Evolutionary conservation across 2,888 invertebrate species (phyloP), one percentile per base, ranked within the genome.

Genomic region (Eumacrocentrus americanus): DNA sequence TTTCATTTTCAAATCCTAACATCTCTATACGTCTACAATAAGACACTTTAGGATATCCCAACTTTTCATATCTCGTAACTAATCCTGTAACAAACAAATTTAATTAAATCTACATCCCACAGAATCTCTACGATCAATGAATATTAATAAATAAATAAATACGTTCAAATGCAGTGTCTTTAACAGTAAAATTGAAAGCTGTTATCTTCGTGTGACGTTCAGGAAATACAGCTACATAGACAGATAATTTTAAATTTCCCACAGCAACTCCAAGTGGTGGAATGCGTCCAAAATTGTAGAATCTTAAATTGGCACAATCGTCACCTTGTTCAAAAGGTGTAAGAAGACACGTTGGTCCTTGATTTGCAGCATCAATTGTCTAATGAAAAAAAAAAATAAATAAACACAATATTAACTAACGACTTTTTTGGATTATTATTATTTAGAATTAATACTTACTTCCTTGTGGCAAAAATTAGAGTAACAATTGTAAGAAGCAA

Each of bases 141-240:
- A 14, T 29, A 25, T 11, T 16, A 47, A 29, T 20, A 5, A 48
- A 57, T 3, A 3, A 22, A 1, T 42, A 11, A 12, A 14, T 65
- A 79, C 79, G 72, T 25, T 64, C 58, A 64, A 79, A 75, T 60
- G 69, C 70, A 9, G 70, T 44, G 48, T 77, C 64, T 35, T 62
- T 67, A 40, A 78, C 56, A 3, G 77, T 73, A 23, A 79, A 69
- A 67, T 79, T 79, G 23, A 79, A 79, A 4, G 79, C 77, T 6
- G 77, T 77, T 2, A 66, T 14, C 66, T 66, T 72, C 14, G 44
- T 58, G 1, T 59, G 52, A 4, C 50, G 54, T 23, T 51, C 60
- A 3, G 66, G 58, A 35, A 69, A 65, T 12, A 67, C 56, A 44
- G 55, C 60, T 1, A 74, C 65, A n/a, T 79, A 79, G 7, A 75